Conservation (phyloP, 2,113 vertebrate genomes). For the Corydoras maculifer region DNA sequence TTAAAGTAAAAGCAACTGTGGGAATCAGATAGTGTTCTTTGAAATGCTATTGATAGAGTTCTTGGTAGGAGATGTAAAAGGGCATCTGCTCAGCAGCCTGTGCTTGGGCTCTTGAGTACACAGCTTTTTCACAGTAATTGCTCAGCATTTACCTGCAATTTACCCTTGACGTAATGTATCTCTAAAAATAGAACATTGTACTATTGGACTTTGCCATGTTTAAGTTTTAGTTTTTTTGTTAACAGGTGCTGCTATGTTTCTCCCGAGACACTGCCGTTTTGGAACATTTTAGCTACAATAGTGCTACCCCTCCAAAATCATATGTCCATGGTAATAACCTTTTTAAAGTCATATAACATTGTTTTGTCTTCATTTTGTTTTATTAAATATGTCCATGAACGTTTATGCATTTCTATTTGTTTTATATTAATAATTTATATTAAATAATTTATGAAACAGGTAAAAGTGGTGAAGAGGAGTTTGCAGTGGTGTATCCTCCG, state of each 20-base stretch:
- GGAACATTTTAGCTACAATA: conserved; percentile 88
- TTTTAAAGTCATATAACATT: conserved; percentile 1
- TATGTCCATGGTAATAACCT: conserved; percentile 78
- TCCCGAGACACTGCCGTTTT: conserved; percentile 87
- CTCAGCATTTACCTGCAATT: conserved; percentile 13
- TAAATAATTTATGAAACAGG: conserved; percentile 52
- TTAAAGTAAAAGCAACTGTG: background rate
- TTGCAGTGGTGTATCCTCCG: conserved; percentile 88
- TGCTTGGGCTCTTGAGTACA: conserved; percentile 4
- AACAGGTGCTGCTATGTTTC: conserved; percentile 90
- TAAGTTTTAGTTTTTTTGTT: conserved; percentile 19
- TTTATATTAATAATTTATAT: background rate
- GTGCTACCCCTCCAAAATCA: conserved; percentile 88
- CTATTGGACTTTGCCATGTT: no score
- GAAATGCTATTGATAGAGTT: conserved; percentile 10
- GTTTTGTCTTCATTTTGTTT: background rate
- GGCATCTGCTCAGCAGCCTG: background rate
- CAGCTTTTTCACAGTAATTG: conserved; percentile 15
- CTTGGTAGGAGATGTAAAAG: background rate
- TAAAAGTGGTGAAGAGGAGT: conserved; percentile 79
- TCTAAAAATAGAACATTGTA: conserved; percentile 14
- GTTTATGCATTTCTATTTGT: background rate
- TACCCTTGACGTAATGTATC: conserved; percentile 8
- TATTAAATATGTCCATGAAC: background rate
- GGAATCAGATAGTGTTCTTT: background rate